A percentile compares a stretch with the other conserved stretches of the same genome.
Evolutionary conservation across 2,113 vertebrate species (phyloP).

Genomic region (Ia io): DNA sequence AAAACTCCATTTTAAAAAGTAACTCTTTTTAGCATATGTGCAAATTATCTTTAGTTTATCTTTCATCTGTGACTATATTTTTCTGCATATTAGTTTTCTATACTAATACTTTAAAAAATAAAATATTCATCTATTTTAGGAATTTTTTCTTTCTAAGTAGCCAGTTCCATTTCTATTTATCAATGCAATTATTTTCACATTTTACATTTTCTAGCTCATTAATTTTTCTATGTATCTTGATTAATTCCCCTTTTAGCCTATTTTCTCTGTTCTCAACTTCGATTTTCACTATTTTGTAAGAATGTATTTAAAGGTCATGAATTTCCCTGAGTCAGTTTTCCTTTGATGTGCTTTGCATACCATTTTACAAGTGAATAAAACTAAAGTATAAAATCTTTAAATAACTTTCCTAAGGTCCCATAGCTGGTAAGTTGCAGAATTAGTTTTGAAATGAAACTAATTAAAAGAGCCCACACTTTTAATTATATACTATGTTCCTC

Average conservation of each 20-base stretch:
- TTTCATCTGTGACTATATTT: not conserved
- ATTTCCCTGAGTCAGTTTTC: not conserved
- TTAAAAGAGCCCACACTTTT: not conserved
- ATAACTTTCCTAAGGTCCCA: not conserved
- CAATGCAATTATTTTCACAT: slow-evolving; percentile 1
- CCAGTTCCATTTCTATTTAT: not conserved
- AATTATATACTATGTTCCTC: not conserved
- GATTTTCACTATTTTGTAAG: not conserved
- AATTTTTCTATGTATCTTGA: not conserved
- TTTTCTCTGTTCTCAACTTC: not conserved
- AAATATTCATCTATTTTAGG: not conserved
- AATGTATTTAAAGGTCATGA: not conserved
- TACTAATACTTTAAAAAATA: not conserved
- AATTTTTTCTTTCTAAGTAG: not conserved
- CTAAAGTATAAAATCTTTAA: not conserved
- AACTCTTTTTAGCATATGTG: not conserved
- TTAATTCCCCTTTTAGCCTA: not conserved
- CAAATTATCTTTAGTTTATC: not conserved
- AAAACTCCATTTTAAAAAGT: not conserved
- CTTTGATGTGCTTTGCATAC: not conserved
- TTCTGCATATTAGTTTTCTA: not conserved
- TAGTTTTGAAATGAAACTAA: not conserved
- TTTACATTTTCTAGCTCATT: slow-evolving; percentile 1
- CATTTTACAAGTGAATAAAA: slow-evolving; percentile 20
- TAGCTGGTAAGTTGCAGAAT: not conserved